A percentile compares a stretch with the other conserved stretches of the same genome.
phyloP scores from a whole-genome alignment of 2,888 invertebrate species.

The Aleiodes alternator region DNA sequence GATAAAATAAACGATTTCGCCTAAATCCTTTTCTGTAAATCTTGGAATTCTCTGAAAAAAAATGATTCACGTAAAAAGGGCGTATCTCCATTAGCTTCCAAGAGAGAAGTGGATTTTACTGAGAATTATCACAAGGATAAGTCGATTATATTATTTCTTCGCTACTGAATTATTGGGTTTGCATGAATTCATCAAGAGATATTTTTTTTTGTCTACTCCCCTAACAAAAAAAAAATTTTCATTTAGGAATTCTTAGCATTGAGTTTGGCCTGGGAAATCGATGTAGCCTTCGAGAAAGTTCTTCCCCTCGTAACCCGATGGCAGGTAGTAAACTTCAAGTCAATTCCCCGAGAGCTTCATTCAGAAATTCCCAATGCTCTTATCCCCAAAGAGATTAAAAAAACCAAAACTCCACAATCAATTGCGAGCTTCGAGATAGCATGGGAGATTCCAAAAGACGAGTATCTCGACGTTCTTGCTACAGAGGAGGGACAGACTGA shows the following conservation, averaged over 20 bases:
- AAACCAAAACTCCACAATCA: constrained; percentile 78
- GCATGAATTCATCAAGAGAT: too few species aligned
- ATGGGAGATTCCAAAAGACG: constrained; percentile 81
- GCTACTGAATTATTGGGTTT: too few species aligned
- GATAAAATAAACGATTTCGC: too few species aligned
- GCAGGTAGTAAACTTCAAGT: constrained; percentile 79
- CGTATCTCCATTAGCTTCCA: too few species aligned
- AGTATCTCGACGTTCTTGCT: constrained; percentile 76
- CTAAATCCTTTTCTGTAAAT: too few species aligned
- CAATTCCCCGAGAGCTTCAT: constrained; percentile 56
- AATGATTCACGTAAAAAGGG: too few species aligned
- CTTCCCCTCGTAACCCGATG: constrained; percentile 86
- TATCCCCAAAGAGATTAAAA: constrained; percentile 78
- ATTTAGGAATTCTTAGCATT: constrained; percentile 80
- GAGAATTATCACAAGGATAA: too few species aligned
- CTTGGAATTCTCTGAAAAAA: too few species aligned
- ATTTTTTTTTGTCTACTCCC: too few species aligned
- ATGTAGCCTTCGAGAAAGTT: constrained; percentile 87
- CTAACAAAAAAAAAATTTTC: not conserved
- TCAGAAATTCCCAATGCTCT: constrained; percentile 66
- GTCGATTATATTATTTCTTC: too few species aligned
- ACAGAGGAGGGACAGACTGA: constrained; percentile 55
- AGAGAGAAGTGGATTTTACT: too few species aligned
- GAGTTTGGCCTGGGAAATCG: constrained; percentile 85
- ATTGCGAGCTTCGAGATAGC: constrained; percentile 84